These are phyloP conservation scores for Microplitis demolitor DNA, from an alignment of 1,140 invertebrate genomes.

Conservation along the genomic window DNA sequence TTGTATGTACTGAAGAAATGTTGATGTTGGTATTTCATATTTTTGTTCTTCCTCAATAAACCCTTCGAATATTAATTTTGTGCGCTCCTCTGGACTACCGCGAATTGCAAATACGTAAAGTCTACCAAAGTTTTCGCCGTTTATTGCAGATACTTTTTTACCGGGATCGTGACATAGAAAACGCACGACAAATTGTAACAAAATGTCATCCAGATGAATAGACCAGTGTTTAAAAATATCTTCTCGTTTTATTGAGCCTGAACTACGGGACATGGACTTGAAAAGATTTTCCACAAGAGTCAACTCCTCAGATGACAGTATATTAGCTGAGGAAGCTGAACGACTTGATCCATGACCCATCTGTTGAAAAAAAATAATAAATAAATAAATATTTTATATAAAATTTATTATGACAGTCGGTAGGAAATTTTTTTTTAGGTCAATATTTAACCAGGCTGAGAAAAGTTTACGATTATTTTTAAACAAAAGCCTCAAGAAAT, in stretches of 20 bases:
- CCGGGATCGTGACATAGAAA: constrained; percentile 58
- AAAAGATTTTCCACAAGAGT: constrained; percentile 58
- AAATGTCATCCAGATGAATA: constrained; percentile 50
- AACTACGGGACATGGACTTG: constrained; percentile 59
- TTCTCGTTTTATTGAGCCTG: constrained; percentile 59
- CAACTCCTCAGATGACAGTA: constrained; percentile 54
- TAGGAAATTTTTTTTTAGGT: neutral
- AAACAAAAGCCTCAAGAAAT: no score
- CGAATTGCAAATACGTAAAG: constrained; percentile 55
- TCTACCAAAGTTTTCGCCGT: constrained; percentile 56
- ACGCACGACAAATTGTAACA: constrained; percentile 54
- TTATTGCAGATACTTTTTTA: constrained; percentile 53
- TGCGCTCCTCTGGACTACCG: constrained; percentile 53
- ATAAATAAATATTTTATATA: neutral
- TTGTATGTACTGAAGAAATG: constrained; percentile 54
- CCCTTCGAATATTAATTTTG: constrained; percentile 50
- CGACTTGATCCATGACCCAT: constrained; percentile 60
- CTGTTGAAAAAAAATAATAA: constrained; percentile 30
- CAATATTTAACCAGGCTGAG: no score
- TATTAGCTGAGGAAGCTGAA: constrained; percentile 53
- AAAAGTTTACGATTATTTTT: no score
- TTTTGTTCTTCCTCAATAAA: constrained; percentile 54
- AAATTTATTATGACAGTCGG: neutral
- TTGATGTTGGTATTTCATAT: constrained; percentile 45
- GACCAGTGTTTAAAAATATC: constrained; percentile 61